Conservation (phyloP, 30 jellyfish, hydroid and myxozoan genomes). For the Aurelia sp. region DNA sequence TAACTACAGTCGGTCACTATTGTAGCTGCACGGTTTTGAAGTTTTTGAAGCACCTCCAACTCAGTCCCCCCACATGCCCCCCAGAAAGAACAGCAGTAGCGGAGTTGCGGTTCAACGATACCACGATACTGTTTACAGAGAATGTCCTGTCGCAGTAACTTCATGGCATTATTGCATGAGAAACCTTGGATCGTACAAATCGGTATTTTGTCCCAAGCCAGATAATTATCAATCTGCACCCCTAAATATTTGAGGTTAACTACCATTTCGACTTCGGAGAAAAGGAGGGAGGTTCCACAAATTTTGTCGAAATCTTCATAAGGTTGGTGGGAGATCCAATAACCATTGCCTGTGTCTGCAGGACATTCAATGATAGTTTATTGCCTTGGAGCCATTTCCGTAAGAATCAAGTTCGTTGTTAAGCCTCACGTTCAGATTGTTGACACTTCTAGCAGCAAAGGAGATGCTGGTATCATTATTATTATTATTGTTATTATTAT, state of each 20-base stretch:
- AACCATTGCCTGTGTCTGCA: background rate
- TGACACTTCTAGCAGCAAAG: too few species aligned
- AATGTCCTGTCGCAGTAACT: background rate
- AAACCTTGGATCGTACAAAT: slow-evolving; percentile 4
- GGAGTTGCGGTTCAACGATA: too few species aligned
- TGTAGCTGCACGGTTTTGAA: slow-evolving; percentile 15
- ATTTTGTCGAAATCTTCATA: background rate
- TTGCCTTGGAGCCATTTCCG: too few species aligned
- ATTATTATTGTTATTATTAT: too few species aligned
- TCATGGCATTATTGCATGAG: slow-evolving; percentile 18
- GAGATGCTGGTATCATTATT: background rate
- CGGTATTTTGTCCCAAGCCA: slow-evolving; percentile 6
- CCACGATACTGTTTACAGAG: too few species aligned
- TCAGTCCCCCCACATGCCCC: slow-evolving; percentile 20
- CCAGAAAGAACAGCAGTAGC: slow-evolving; percentile 10
- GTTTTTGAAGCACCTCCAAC: slow-evolving; percentile 4
- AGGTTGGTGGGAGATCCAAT: slow-evolving; percentile 8
- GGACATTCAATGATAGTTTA: too few species aligned
- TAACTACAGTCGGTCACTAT: background rate
- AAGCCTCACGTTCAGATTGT: too few species aligned
- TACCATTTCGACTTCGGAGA: slow-evolving; percentile 26
- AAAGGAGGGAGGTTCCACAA: background rate
- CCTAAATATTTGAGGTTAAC: background rate
- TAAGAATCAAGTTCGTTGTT: too few species aligned
- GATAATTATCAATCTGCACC: background rate